phyloP scores from a whole-genome alignment of 2,113 vertebrate genomes.

The Oncorhynchus tshawytscha region DNA sequence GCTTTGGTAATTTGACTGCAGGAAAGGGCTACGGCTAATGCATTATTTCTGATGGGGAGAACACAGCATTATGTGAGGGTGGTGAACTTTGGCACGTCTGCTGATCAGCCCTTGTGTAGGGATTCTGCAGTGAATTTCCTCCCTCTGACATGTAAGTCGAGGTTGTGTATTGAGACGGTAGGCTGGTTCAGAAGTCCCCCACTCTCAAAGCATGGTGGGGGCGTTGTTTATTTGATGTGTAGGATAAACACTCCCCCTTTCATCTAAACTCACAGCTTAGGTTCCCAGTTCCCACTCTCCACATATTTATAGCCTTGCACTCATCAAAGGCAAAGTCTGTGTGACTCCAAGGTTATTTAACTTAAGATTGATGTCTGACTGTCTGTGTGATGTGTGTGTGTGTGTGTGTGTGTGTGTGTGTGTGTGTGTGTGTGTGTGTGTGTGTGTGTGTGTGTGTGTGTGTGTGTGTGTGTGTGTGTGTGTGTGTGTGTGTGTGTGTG shows the following conservation, averaged over 20 bases:
- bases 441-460: not conserved
- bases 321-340: slow-evolving; percentile 51
- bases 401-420: not conserved
- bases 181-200: not conserved
- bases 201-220: not conserved
- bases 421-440: not conserved
- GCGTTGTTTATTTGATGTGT: slow-evolving; percentile 27
- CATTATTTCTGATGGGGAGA: slow-evolving; percentile 41
- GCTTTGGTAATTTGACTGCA: too few species aligned
- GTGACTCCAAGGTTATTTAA: not conserved
- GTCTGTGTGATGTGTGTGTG: not conserved
- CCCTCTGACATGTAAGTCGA: not conserved
- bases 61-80: not conserved
- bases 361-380: slow-evolving; percentile 1
- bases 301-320: not conserved
- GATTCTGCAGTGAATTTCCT: not conserved
- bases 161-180: not conserved
- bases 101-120: not conserved
- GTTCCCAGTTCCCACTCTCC: slow-evolving; percentile 11
- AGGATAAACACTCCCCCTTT: slow-evolving; percentile 26
- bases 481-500: slow-evolving; percentile 45
- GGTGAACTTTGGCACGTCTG: not conserved
- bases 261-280: slow-evolving; percentile 14
- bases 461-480: too few species aligned
- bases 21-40: slow-evolving; percentile 15